Conservation (phyloP, 1,140 invertebrate genomes). For the Dryas iulia region DNA sequence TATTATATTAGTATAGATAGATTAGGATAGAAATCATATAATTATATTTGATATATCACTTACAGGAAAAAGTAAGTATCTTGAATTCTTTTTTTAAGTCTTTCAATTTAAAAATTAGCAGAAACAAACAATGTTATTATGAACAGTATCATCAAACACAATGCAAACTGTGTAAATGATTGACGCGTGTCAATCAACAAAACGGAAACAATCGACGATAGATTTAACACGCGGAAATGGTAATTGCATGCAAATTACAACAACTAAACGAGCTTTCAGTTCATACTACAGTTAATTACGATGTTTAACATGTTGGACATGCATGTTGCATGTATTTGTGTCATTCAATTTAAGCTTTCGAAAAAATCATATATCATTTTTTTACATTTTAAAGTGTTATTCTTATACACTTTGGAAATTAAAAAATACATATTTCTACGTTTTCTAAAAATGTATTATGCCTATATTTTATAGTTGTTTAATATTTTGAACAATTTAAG, state of each 20-base stretch:
- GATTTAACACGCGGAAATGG: neutral
- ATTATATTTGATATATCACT: too few species aligned
- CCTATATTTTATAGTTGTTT: too few species aligned
- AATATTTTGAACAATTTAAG: neutral
- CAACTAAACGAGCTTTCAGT: neutral
- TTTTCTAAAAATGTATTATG: too few species aligned
- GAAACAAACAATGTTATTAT: conserved; percentile 7
- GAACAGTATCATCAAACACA: conserved; percentile 12
- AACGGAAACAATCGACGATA: conserved; percentile 4
- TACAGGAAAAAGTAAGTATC: too few species aligned
- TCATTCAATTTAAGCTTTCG: neutral
- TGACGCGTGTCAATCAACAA: conserved; percentile 12
- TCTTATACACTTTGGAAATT: too few species aligned
- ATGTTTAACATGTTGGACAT: neutral
- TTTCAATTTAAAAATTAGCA: neutral
- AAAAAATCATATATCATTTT: neutral
- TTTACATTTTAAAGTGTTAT: too few species aligned
- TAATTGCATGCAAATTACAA: conserved; percentile 4
- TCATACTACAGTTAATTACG: neutral
- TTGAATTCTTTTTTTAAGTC: too few species aligned
- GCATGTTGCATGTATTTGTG: neutral
- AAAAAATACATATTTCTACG: too few species aligned
- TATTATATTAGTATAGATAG: too few species aligned
- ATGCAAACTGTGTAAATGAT: neutral
- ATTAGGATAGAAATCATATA: too few species aligned